Base-by-base conservation (phyloP, 2,888 invertebrate genomes). In the Isotomurus palustris region DNA sequence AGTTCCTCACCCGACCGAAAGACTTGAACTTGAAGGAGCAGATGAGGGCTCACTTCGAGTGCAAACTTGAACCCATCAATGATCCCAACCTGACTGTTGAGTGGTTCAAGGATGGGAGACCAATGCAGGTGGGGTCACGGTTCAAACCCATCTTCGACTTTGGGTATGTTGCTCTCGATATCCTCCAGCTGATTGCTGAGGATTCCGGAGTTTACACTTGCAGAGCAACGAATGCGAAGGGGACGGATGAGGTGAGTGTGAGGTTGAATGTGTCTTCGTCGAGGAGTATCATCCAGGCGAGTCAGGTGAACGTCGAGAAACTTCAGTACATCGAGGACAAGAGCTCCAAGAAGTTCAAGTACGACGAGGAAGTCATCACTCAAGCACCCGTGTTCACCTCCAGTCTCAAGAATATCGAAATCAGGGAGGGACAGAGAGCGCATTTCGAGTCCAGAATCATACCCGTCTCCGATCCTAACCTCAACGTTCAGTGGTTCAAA, bases 121-220 rank as follows among this genome's bases (percentile, higher is more conserved):
- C 95, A 25, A 85, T 99, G 52, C 92, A 89, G 19, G 85, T 93
- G 74, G 95, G 84, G 48, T 93, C 94, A 74, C 84, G 95, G 72
- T 96, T 94, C 81, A 84, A 93, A 71, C 94, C 95, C 58, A 92
- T 94, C 74, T 94, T 95, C 75, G 97, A 99, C 76, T 97, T 99
- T 77, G 97, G 97, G 38, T 97, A 95, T 74, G 97, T 97, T 22
- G 95, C 96, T 17, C 80, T 99, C 64, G 97, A 97, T 73, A 91
- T 99, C 64, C 85, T 95, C 67, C 95, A 95, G 74, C 80, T 94
- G 54, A 95, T 95, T 74, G 91, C 94, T 53, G 96, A 97, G 79
- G 35, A 49, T 22, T 49, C 88, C 1, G 95, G 91, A 47, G 83
- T 86, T 22, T 99, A 97, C 76, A 95, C 94, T 3, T 93, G 95